Percentiles rank a stretch among this genome's conserved stretches.
Conservation (phyloP, 2,113 vertebrate genomes). For the Plestiodon gilberti region DNA sequence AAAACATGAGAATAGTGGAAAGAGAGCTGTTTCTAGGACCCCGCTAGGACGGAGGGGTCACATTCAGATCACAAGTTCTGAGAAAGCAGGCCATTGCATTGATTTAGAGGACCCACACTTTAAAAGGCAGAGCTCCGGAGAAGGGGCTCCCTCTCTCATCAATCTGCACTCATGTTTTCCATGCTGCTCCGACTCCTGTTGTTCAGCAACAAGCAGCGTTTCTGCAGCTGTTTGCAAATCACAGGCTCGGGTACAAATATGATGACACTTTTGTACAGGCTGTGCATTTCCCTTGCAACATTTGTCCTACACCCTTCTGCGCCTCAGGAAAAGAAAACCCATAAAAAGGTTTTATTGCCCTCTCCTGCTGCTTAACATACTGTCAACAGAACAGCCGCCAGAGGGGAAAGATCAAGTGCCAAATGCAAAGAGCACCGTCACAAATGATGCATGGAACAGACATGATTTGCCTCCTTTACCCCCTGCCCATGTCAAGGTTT, state of each 20-base stretch:
- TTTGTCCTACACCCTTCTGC: rapidly evolving
- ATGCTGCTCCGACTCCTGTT: too few species aligned
- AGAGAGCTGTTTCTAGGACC: too few species aligned
- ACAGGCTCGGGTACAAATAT: neutral
- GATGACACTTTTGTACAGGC: neutral
- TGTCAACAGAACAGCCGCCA: rapidly evolving
- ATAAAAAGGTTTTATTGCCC: rapidly evolving
- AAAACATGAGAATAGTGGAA: too few species aligned
- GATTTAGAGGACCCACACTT: too few species aligned
- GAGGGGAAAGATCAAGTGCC: rapidly evolving
- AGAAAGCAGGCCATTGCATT: too few species aligned
- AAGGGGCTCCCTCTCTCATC: too few species aligned
- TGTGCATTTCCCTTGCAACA: neutral
- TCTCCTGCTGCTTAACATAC: neutral
- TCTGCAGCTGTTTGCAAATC: neutral
- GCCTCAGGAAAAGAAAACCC: neutral
- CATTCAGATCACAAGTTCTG: too few species aligned
- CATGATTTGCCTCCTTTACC: neutral
- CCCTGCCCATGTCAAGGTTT: too few species aligned
- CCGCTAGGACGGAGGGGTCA: too few species aligned
- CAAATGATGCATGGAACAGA: neutral
- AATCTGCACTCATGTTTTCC: too few species aligned
- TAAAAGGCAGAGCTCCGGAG: too few species aligned
- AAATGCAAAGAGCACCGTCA: neutral
- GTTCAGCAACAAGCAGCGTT: too few species aligned